phyloP scores from a whole-genome alignment of 2,888 invertebrate genomes.

The Falcaria lacertinaria region DNA sequence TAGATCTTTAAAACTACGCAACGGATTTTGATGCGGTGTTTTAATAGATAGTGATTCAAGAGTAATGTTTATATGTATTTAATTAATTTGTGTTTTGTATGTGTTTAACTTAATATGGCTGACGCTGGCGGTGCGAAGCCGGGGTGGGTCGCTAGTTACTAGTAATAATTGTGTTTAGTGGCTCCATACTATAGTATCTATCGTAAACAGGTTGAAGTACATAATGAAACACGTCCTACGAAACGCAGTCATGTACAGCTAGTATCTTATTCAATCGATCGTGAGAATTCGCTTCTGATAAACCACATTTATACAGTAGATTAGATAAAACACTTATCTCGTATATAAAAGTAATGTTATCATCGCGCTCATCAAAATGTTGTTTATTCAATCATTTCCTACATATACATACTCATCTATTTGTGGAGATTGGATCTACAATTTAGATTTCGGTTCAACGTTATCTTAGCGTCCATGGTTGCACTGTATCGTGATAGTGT shows the following conservation, averaged over 20 bases:
- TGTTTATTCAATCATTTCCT: background rate
- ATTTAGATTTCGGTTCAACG: background rate
- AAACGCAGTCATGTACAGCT: slow-evolving; percentile 20
- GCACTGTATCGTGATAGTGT: slow-evolving; percentile 19
- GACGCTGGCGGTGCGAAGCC: no score
- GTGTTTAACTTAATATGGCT: no score
- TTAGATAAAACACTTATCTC: slow-evolving; percentile 30
- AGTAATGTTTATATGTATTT: no score
- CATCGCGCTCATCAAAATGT: background rate
- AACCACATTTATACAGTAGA: slow-evolving; percentile 27
- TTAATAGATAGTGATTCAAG: no score
- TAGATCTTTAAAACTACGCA: no score
- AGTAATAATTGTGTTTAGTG: no score
- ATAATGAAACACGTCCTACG: slow-evolving; percentile 20
- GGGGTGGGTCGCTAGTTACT: no score
- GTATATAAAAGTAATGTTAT: slow-evolving; percentile 6
- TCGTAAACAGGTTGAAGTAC: slow-evolving; percentile 12
- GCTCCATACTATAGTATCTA: no score
- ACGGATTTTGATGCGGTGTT: no score
- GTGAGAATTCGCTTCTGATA: slow-evolving; percentile 42
- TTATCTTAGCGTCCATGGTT: background rate
- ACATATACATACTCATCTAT: background rate
- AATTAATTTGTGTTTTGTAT: no score
- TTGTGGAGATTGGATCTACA: background rate
- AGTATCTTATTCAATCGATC: slow-evolving; percentile 28